Base-by-base conservation (phyloP, 1,140 invertebrate species). In the Carposina sasakii region DNA sequence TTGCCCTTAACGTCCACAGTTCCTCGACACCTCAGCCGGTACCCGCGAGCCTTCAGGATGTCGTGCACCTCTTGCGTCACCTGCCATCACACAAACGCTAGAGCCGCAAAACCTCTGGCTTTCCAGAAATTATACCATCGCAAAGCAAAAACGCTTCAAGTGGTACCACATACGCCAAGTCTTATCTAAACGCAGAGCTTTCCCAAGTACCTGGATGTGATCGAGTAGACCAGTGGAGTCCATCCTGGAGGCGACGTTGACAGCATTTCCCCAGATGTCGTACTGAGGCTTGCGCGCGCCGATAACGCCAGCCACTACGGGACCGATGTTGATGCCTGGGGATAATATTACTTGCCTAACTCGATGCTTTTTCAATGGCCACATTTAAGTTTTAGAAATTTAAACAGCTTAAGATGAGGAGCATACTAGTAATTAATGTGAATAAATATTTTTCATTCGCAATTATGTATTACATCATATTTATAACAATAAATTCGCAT, bases 271-370 rank as follows among this genome's bases (percentile, higher is more conserved):
- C 94, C 94, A 96, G 70, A 96, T 96, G 67, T 96, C 94, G 81
- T 96, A 96, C 62, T 95, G 94, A 4, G 93, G 93, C 70, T 94
- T 94, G 41, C 95, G 89, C 2, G 95, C 96, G 1, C 97, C 97
- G 58, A 99, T 98, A 0, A 99, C 97, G 0, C 97, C 97, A 0
- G 96, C 96, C 0, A 98, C 96, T 1, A 98, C 94, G 5, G 96
- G 94, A 0, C 97, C 97, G 57, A 98, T 92, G 83, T 96, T 98
- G 70, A 99, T 96, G 40, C 94, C 94, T 94, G 69, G 43, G 40
- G 45, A 54, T 34, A 24, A 54, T 41, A 39, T 21, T 28, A 46
- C 20, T 24, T 22, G 13, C n/a, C n/a, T n/a, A n/a, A n/a, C n/a
- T n/a, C n/a, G n/a, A n/a, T n/a, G n/a, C n/a, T n/a, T n/a, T n/a